Evolutionary conservation across 1,140 invertebrate genomes (phyloP).

Genomic region (Trypoxylus dichotomus): DNA sequence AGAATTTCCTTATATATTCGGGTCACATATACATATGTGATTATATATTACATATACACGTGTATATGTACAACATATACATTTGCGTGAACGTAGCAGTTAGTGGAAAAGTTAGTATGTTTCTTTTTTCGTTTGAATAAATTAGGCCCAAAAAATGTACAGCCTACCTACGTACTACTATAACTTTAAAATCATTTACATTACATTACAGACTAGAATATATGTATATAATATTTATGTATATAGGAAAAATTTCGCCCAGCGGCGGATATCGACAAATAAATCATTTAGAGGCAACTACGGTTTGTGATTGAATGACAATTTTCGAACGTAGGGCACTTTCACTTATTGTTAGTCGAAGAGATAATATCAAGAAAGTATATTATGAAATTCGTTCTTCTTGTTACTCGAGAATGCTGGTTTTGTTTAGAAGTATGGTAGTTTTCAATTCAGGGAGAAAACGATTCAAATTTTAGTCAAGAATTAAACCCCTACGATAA

Average conservation of each 20-base stretch:
- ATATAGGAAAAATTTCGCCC: neutral
- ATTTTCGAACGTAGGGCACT: slow-evolving; percentile 17
- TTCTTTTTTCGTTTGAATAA: neutral
- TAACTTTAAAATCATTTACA: slow-evolving; percentile 9
- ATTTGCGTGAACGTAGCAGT: neutral
- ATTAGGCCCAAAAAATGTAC: slow-evolving; percentile 4
- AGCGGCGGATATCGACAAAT: neutral
- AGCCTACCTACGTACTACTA: slow-evolving; percentile 14
- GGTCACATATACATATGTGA: no score
- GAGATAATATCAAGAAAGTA: slow-evolving; percentile 1
- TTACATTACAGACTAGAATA: slow-evolving; percentile 21
- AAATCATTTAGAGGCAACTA: slow-evolving; percentile 23
- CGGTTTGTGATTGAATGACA: slow-evolving; percentile 23
- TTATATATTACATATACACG: neutral
- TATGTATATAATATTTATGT: slow-evolving; percentile 1
- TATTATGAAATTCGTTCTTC: neutral
- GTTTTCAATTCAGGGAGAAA: no score
- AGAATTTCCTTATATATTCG: neutral
- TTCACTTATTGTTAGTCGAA: slow-evolving; percentile 2
- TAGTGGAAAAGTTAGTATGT: slow-evolving; percentile 8
- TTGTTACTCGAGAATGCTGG: neutral
- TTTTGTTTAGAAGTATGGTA: neutral
- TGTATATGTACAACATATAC: neutral
- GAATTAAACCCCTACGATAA: no score
- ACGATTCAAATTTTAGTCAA: no score